Base-by-base conservation (phyloP, 2,888 invertebrate genomes). In the Metalampra italica region DNA sequence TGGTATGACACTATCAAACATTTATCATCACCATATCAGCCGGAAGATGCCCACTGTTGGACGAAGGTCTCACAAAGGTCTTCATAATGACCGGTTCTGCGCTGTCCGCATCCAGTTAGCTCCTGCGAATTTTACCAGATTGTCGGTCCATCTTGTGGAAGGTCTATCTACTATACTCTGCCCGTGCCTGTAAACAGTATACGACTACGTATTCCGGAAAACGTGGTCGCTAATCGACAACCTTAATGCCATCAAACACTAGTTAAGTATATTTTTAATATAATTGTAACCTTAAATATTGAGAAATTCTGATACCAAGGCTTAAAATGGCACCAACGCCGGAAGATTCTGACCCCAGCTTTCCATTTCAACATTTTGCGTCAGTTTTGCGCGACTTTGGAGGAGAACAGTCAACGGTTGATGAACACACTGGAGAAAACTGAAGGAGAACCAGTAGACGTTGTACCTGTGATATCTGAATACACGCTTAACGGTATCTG, bases 311-410 rank as follows among this genome's bases (percentile, higher is more conserved):
- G 22, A 22, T 22, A 22, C 55, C 9, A 44, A 91, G 91, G 90
- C 32, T 43, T 57, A 12, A 92, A 92, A 72, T 93, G 93, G 93
- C 91, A 90, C 40, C 63, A 75, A 0, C 80, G 93, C n/a, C 75
- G 93, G 45, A 92, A 91, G 68, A 85, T 92, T 50, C 64, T 93
- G 12, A 93, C 93, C 0, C 91, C 92, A 0, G 91, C 93, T 0
- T 93, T 93, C 62, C 93, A 93, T 62, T 93, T 92, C 51, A 92
- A 91, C 58, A 90, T 93, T 44, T 67, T 93, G 9, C 82, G 89
- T 43, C 70, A 76, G 34, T 83, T 80, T 46, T 67, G 68, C 34
- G 60, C 65, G 0, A 68, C 80, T 9, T 74, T 91, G n/a, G 69
- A 78, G 38, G 86, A 90, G 43, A 88, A 90, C 36, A 68, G 77